Percentiles rank a stretch among this genome's conserved stretches.
Conservation (phyloP, 2,888 invertebrate species). For the Thumatha senex region DNA sequence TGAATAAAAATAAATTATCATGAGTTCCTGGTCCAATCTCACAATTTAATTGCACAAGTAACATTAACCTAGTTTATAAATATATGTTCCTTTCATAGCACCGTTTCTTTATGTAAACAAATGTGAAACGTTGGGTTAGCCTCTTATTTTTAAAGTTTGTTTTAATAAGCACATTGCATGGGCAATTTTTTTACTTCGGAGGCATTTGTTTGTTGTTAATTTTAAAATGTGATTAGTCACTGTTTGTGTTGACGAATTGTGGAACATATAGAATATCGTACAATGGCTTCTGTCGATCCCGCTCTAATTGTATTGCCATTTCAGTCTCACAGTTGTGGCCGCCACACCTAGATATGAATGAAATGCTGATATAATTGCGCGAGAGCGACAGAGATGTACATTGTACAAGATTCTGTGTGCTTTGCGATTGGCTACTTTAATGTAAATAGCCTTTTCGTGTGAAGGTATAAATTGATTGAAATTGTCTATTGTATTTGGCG, state of each 20-base stretch:
- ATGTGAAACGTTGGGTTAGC: conserved; percentile 21
- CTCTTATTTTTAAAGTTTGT: conserved; percentile 18
- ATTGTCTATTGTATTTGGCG: conserved; percentile 25
- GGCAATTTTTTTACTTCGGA: conserved; percentile 19
- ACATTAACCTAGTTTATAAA: conserved; percentile 24
- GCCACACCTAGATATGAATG: too few relatives aligned
- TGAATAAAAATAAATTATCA: conserved; percentile 37
- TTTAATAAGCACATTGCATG: conserved; percentile 19
- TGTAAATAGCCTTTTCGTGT: conserved; percentile 22
- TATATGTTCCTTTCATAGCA: conserved; percentile 34
- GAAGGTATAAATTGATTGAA: conserved; percentile 23
- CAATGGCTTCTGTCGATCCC: too few relatives aligned
- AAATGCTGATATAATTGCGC: too few relatives aligned
- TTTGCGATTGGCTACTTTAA: background rate
- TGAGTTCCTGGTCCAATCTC: conserved; percentile 15
- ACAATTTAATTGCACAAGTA: conserved; percentile 37
- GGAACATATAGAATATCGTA: too few relatives aligned
- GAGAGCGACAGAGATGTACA: too few relatives aligned
- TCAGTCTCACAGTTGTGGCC: too few relatives aligned
- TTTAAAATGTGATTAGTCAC: too few relatives aligned
- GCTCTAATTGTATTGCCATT: too few relatives aligned
- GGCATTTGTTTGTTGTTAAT: conserved; percentile 24
- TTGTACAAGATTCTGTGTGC: too few relatives aligned
- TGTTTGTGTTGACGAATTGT: too few relatives aligned
- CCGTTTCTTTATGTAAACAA: conserved; percentile 33